Conservation (phyloP, 2,888 invertebrate species). For the Heterodera filipjevi region DNA sequence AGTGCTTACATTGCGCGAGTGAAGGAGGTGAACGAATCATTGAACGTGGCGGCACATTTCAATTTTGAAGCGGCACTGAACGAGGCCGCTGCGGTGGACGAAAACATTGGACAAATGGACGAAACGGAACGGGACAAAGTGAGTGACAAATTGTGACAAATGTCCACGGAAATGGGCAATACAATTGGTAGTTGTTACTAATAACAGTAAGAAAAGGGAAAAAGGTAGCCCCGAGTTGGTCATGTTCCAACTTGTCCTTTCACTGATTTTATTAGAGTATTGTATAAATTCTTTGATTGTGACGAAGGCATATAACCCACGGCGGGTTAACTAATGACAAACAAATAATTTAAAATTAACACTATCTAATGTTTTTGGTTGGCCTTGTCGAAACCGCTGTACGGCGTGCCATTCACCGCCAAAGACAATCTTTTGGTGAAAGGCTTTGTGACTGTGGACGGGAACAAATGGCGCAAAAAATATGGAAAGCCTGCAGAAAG, state of each 20-base stretch:
- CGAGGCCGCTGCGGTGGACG: conserved; percentile 35
- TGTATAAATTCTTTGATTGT: too few relatives aligned
- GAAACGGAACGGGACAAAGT: conserved; percentile 24
- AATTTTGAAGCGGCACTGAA: conserved; percentile 32
- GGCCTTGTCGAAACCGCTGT: conserved; percentile 37
- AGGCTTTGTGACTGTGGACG: conserved; percentile 32
- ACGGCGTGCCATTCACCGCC: conserved; percentile 43
- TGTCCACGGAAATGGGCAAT: too few relatives aligned
- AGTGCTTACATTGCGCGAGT: conserved; percentile 43
- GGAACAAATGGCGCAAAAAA: conserved; percentile 25
- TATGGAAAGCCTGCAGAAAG: conserved; percentile 22
- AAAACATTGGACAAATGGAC: conserved; percentile 33
- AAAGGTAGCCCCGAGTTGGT: too few relatives aligned
- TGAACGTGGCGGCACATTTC: conserved; percentile 40
- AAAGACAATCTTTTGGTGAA: conserved; percentile 37
- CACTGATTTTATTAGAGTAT: too few relatives aligned
- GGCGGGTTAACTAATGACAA: too few relatives aligned
- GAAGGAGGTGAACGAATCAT: conserved; percentile 33
- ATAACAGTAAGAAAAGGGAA: too few relatives aligned
- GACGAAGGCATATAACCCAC: too few relatives aligned
- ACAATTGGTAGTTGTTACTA: too few relatives aligned
- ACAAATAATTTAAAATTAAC: neutral
- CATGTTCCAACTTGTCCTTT: too few relatives aligned
- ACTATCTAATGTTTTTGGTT: conserved; percentile 34
- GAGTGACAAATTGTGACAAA: too few relatives aligned